These are phyloP conservation scores for Azemiops feae DNA, from an alignment of 2,113 vertebrate species.

Conservation along the genomic window DNA sequence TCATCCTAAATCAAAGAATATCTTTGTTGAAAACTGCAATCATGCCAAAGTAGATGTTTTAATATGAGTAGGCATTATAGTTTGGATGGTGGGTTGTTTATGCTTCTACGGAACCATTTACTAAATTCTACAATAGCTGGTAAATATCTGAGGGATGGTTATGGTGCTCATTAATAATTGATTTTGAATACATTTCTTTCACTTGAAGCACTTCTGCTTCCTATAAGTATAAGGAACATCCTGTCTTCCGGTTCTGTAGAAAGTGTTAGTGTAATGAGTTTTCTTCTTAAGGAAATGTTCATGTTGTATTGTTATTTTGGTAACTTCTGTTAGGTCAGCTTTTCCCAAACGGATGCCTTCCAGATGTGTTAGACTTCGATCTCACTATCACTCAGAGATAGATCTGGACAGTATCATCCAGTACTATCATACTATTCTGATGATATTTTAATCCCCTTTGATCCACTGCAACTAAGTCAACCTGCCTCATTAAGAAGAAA, in stretches of 20 bases:
- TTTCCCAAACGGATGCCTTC: not conserved
- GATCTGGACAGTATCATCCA: not conserved
- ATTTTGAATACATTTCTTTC: not conserved
- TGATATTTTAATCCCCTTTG: not conserved
- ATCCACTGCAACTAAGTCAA: not conserved
- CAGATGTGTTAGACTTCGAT: not conserved
- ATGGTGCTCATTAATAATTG: not conserved
- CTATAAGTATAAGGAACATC: not conserved
- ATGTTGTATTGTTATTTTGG: not conserved
- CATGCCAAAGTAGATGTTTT: conserved; percentile 41
- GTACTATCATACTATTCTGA: not conserved
- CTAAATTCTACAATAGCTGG: conserved; percentile 16
- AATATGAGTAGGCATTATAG: conserved; percentile 52
- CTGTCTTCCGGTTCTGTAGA: not conserved
- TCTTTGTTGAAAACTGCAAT: conserved; percentile 38
- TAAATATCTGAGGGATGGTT: conserved; percentile 2
- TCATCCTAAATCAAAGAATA: conserved; percentile 47
- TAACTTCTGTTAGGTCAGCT: not conserved
- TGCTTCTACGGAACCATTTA: conserved; percentile 28
- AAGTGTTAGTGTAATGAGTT: not conserved
- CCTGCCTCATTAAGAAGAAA: conserved; percentile 10
- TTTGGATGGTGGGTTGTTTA: not conserved
- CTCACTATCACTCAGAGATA: not conserved
- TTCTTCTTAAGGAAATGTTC: not conserved
- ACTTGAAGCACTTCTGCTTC: conserved; percentile 25